Conservation (phyloP, 2,888 invertebrate species). For the Lasioglossum leucozonium region DNA sequence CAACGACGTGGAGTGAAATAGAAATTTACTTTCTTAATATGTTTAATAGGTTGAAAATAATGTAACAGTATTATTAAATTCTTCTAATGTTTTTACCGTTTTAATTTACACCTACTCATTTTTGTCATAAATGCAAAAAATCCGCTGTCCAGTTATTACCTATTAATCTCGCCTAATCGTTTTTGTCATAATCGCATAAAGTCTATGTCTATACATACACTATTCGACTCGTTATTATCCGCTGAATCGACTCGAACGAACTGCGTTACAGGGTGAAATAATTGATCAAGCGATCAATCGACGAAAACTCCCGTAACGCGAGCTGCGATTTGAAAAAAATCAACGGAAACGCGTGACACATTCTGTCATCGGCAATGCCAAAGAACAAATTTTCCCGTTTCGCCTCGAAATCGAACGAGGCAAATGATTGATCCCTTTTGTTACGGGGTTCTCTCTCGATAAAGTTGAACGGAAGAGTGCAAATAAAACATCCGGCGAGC, state of each 20-base stretch:
- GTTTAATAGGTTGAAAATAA: too few relatives aligned
- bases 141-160: too few relatives aligned
- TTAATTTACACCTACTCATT: too few relatives aligned
- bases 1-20: too few relatives aligned
- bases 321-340: conserved; percentile 20
- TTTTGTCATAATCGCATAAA: too few relatives aligned
- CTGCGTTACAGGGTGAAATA: not conserved
- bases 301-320: not conserved
- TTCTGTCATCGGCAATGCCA: conserved; percentile 34
- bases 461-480: conserved; percentile 34
- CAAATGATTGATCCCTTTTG: conserved; percentile 66
- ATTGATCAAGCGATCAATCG: not conserved
- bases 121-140: too few relatives aligned
- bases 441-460: conserved; percentile 40
- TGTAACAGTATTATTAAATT: too few relatives aligned
- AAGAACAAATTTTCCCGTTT: conserved; percentile 50
- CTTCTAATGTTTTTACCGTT: too few relatives aligned
- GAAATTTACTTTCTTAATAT: too few relatives aligned
- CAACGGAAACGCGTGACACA: conserved; percentile 19
- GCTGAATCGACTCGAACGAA: not conserved
- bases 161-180: too few relatives aligned
- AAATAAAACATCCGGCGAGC: conserved; percentile 28
- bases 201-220: too few relatives aligned
- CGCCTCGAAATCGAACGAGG: conserved; percentile 51
- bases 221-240: not conserved